These are phyloP conservation scores for Hexactinellida sp. DNA, from an alignment of 37 sponge, comb jelly and placozoan genomes.

Conservation along the genomic window DNA sequence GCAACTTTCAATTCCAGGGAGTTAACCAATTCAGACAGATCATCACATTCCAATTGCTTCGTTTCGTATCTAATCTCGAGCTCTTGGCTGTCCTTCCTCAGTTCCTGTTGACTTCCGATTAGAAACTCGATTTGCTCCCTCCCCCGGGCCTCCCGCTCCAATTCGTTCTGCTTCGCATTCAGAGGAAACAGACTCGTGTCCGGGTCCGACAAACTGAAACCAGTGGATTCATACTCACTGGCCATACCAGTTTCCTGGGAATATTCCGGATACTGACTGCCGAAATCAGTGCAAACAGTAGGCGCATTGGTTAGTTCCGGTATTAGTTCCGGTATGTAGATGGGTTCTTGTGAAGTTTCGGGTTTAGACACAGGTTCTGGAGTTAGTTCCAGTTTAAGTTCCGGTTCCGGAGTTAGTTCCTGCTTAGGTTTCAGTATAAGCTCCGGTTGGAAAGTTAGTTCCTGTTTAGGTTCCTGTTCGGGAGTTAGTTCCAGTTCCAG, in stretches of 20 bases:
- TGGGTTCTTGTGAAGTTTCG: not conserved
- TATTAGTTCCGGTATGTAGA: not conserved
- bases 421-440: not conserved
- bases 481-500: not conserved
- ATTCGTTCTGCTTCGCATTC: not conserved
- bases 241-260: not conserved
- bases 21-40: not conserved
- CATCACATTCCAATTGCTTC: not conserved
- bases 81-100: not conserved
- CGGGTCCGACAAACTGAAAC: not conserved
- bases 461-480: not conserved
- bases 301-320: not conserved
- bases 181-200: not conserved
- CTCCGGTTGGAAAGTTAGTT: not conserved
- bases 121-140: not conserved
- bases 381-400: not conserved
- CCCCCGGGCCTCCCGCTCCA: not conserved
- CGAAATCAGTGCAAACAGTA: too few species aligned
- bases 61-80: not conserved
- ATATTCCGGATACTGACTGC: too few species aligned
- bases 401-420: not conserved
- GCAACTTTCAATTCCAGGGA: not conserved
- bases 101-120: not conserved
- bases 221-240: not conserved
- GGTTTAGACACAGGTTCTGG: not conserved